A percentile compares a stretch with the other conserved stretches of the same genome.
Evolutionary conservation across 2,888 invertebrate species (phyloP).

Genomic region (Eilema depressum): DNA sequence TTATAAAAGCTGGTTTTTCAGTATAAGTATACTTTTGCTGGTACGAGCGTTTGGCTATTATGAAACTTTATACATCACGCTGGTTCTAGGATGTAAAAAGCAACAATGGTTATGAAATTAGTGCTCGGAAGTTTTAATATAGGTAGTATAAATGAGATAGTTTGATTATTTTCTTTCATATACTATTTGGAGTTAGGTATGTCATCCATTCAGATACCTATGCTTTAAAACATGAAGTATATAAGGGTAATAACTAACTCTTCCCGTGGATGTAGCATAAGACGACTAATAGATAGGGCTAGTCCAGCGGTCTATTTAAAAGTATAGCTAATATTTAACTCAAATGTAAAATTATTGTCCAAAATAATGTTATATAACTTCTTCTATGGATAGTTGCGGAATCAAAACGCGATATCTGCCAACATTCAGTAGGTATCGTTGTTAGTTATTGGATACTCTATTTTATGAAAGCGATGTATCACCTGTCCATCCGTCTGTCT

Average conservation of each 20-base stretch:
- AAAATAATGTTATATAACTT: background rate
- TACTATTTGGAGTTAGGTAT: background rate
- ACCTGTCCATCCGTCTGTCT: constrained; percentile 12
- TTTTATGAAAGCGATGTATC: constrained; percentile 8
- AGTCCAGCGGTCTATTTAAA: too few species aligned
- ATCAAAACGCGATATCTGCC: background rate
- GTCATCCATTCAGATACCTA: background rate
- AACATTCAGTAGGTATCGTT: background rate
- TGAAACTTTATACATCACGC: background rate
- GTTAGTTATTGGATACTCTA: constrained; percentile 13
- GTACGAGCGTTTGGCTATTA: background rate
- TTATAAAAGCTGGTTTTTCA: background rate
- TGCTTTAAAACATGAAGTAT: background rate
- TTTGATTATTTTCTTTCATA: background rate
- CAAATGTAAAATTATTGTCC: too few species aligned
- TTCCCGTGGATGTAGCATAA: background rate
- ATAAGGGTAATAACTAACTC: background rate
- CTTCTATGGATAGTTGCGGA: background rate
- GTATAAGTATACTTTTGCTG: background rate
- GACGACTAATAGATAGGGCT: background rate
- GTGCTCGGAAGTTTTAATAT: background rate
- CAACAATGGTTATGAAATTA: background rate
- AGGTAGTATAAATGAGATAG: background rate
- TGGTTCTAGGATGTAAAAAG: too few species aligned
- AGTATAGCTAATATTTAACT: too few species aligned